Evolutionary conservation across 53 echinoderm and acorn worm species (phyloP), one percentile per base, ranked within the genome.

Genomic region (Holothuria leucospilota): DNA sequence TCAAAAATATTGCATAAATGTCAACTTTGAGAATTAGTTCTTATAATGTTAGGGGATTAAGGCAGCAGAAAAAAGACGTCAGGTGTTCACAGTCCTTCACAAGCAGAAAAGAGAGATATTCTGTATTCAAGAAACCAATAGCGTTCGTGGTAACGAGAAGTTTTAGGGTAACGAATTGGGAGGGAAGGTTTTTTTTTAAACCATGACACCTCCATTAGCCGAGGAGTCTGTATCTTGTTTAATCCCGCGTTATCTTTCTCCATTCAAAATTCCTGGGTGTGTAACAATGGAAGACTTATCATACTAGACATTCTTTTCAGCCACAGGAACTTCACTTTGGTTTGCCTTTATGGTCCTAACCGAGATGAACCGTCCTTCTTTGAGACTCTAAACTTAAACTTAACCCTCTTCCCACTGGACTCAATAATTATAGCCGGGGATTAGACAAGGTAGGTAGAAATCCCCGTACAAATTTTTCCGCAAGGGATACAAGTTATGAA

Each of bases 391-490:
- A 23, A 23, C 26, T 23, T 23, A 6, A 5, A 63, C 5, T 10
- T 70, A 7, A 11, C 9, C 9, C 5, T 6, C 42, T 42, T 42
- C 20, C 29, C 26, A 21, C 16, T 41, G 39, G 39, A 5, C 16
- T 41, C 29, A 16, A 9, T 46, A 4, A 5, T 20, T 38, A 24
- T 71, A 6, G 18, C 53, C 8, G 34, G 46, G 51, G 46, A 41
- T 20, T 49, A 6, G 78, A 77, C n/a, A 77, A 77, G 49, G 24
- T 42, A 15, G 51, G 49, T n/a, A 28, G 71, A 7, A 71, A 71
- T 28, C 26, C 8, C 4, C 71, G 26, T 34, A 71, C 71, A 4
- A 71, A 71, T 34, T 71, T 71, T 71, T 6, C 7, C 13, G 29
- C 71, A 5, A 26, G 71, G 26, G 26, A 71, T 38, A 29, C 4